Percentiles rank a stretch among this genome's conserved stretches.
Conservation (phyloP, 2,113 vertebrate genomes). For the Eidolon helvum region DNA sequence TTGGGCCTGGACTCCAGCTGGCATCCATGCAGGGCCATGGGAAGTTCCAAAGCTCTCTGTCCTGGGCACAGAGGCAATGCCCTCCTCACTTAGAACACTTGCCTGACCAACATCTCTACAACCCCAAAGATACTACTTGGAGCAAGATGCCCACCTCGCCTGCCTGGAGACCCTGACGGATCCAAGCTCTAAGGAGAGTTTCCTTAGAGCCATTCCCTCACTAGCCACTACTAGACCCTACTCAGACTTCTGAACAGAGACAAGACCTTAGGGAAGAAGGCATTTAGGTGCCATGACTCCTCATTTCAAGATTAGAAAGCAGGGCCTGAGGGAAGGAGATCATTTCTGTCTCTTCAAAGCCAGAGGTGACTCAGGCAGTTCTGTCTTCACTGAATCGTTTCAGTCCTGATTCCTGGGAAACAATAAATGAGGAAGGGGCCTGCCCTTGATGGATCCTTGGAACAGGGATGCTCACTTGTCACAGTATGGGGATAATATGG, state of each 20-base stretch:
- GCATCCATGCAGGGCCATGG: background rate
- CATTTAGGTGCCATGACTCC: background rate
- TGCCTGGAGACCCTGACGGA: background rate
- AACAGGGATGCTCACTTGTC: background rate
- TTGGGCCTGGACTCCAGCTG: background rate
- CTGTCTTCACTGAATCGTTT: background rate
- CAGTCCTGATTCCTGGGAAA: background rate
- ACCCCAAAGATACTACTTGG: background rate
- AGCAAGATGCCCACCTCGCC: background rate
- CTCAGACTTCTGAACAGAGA: background rate
- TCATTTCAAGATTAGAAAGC: background rate
- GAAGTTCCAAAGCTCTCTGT: background rate
- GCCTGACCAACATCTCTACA: background rate
- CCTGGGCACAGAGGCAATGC: background rate
- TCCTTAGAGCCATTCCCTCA: background rate
- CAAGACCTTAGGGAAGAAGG: background rate
- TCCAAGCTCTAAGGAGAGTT: background rate
- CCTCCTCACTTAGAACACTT: background rate
- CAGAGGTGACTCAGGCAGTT: background rate
- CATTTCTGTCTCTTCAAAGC: background rate
- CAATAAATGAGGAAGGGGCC: background rate
- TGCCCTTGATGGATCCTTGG: constrained; percentile 1
- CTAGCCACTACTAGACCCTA: background rate
- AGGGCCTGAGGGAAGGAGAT: background rate
- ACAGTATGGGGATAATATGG: background rate